Percentiles rank a stretch among this genome's conserved stretches.
Evolutionary conservation across 2,797 vertebrate species (phyloP).

Genomic region (Mustela erminea): DNA sequence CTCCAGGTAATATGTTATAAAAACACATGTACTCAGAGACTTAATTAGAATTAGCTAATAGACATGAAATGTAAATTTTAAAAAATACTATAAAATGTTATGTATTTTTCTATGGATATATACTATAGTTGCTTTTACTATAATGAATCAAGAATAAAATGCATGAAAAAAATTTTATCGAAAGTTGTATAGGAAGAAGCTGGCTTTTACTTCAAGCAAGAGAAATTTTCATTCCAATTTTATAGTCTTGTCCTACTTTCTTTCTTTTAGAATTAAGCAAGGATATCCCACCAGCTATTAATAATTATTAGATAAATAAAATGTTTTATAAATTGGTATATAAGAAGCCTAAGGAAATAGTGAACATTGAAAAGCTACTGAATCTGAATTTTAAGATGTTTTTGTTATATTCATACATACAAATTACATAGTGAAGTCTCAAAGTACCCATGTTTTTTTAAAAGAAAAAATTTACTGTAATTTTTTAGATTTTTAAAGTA

Average conservation of each 20-base stretch:
- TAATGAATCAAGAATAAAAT: constrained; percentile 42
- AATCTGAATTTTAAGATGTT: constrained; percentile 48
- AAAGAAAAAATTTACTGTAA: not conserved
- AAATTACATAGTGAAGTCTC: not conserved
- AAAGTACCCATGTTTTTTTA: not conserved
- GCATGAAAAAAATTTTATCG: not conserved
- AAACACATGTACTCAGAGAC: not conserved
- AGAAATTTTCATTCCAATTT: constrained; percentile 43
- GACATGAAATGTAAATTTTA: not conserved
- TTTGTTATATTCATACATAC: not conserved
- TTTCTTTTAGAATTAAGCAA: constrained; percentile 53
- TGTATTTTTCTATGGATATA: not conserved
- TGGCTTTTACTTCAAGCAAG: constrained; percentile 39
- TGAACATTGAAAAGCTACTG: constrained; percentile 49
- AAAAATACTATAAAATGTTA: not conserved
- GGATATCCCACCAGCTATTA: constrained; percentile 20
- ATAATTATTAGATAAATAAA: constrained; percentile 56
- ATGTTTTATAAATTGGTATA: not conserved
- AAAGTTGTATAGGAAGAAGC: not conserved
- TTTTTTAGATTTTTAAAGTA: constrained; percentile 13
- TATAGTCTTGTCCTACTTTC: not conserved
- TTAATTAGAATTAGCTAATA: constrained; percentile 44
- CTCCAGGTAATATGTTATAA: constrained; percentile 11
- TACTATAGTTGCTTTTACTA: constrained; percentile 39
- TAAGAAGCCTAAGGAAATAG: constrained; percentile 46